These are phyloP conservation scores for Galeopterus variegatus DNA, from an alignment of 2,113 vertebrate genomes.

Conservation along the genomic window DNA sequence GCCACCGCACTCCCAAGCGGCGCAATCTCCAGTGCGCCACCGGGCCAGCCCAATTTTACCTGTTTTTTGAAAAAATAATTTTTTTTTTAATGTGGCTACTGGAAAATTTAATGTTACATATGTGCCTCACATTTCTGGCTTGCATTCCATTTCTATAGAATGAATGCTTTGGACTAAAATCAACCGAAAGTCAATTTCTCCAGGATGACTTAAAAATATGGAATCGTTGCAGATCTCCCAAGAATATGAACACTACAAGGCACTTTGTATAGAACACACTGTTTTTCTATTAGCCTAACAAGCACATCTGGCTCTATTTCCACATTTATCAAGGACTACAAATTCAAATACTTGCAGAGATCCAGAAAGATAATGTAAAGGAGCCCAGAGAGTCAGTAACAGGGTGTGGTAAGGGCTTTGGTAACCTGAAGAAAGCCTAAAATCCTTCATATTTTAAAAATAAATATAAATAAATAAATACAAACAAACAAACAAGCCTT, in stretches of 20 bases:
- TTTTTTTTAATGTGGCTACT: background rate
- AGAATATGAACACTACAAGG: background rate
- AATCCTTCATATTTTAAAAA: background rate
- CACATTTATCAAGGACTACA: background rate
- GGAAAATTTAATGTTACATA: background rate
- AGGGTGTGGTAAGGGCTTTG: background rate
- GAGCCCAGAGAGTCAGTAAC: background rate
- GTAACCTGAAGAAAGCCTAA: conserved; percentile 7
- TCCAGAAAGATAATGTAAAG: background rate
- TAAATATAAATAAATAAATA: background rate
- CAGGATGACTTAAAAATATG: background rate
- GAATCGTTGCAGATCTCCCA: background rate
- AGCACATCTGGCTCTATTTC: background rate
- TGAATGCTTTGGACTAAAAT: background rate
- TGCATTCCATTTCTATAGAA: background rate
- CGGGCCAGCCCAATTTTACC: too few species aligned
- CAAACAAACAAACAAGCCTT: background rate
- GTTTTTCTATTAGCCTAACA: background rate
- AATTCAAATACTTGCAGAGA: background rate
- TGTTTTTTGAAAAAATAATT: background rate
- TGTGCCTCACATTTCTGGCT: background rate
- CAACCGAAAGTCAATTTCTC: conserved; percentile 37
- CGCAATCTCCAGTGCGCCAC: too few species aligned
- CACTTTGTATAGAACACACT: background rate
- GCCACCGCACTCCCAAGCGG: too few species aligned